Evolutionary conservation across 2,797 vertebrate genomes (phyloP).

Genomic region (Sebastes kiyomatsui): DNA sequence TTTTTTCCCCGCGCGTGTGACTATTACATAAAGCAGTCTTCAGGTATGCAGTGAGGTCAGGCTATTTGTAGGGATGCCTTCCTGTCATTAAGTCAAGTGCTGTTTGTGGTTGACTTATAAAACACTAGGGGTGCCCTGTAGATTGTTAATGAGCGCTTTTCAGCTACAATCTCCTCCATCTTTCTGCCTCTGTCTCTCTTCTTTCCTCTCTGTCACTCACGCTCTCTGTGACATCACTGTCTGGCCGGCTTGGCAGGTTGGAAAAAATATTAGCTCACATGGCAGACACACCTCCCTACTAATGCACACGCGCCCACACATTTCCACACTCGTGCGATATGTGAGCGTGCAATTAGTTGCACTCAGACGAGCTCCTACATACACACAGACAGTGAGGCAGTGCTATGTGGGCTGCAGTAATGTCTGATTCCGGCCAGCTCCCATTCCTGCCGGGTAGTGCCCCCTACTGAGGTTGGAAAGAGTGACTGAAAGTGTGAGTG

Average conservation of each 20-base stretch:
- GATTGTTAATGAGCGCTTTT: constrained; percentile 35
- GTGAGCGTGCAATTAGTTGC: constrained; percentile 10
- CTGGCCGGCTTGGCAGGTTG: constrained; percentile 64
- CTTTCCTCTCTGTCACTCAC: background rate
- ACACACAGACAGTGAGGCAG: constrained; percentile 46
- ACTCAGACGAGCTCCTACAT: constrained; percentile 11
- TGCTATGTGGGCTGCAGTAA: constrained; percentile 45
- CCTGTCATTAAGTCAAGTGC: constrained; percentile 57
- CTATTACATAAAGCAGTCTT: constrained; percentile 30
- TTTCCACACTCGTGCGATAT: constrained; percentile 46
- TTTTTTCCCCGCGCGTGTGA: constrained; percentile 23
- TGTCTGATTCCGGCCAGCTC: constrained; percentile 44
- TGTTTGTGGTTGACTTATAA: constrained; percentile 60
- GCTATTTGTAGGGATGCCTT: constrained; percentile 40
- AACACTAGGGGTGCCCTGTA: constrained; percentile 46
- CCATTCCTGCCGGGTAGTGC: constrained; percentile 18
- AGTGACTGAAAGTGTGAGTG: constrained; percentile 36
- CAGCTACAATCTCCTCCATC: constrained; percentile 8
- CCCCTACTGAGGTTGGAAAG: constrained; percentile 65
- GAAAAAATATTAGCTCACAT: constrained; percentile 71
- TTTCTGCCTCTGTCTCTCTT: constrained; percentile 1
- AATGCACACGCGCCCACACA: constrained; percentile 38
- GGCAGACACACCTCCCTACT: constrained; percentile 59
- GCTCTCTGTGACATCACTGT: constrained; percentile 72
- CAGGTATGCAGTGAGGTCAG: constrained; percentile 44